Evolutionary conservation across 1,140 invertebrate genomes (phyloP).

Genomic region (Drosophila prosaltans): DNA sequence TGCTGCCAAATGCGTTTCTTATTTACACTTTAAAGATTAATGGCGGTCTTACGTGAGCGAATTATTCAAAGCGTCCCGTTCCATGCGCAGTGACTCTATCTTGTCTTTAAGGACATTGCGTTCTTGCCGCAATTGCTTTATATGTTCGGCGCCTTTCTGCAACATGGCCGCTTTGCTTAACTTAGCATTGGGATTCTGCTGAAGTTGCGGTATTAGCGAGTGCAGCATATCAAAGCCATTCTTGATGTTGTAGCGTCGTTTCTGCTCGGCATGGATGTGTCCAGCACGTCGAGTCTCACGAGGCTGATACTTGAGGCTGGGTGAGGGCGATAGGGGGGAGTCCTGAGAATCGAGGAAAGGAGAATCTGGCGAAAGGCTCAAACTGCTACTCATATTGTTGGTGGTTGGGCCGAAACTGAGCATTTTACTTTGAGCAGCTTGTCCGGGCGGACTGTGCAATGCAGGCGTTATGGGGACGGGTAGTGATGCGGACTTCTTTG

Average conservation of each 20-base stretch:
- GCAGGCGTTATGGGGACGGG: conserved; percentile 59
- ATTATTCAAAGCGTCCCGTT: conserved; percentile 95
- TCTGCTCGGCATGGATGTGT: conserved; percentile 99
- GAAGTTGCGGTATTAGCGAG: conserved; percentile 95
- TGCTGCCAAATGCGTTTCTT: too few relatives aligned
- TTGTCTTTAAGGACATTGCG: conserved; percentile 94
- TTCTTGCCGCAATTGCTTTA: conserved; percentile 94
- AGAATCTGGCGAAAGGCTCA: conserved; percentile 78
- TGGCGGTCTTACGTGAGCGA: conserved; percentile 87
- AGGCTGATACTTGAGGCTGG: conserved; percentile 77
- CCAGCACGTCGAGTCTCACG: conserved; percentile 86
- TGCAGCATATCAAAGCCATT: conserved; percentile 98
- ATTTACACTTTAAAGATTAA: conserved; percentile 59
- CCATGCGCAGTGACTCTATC: conserved; percentile 92
- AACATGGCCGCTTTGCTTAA: conserved; percentile 98
- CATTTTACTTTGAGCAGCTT: conserved; percentile 43
- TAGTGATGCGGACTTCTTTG: conserved; percentile 80
- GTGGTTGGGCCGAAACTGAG: conserved; percentile 43
- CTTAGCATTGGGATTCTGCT: conserved; percentile 95
- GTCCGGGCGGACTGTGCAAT: conserved; percentile 68
- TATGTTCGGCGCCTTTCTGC: conserved; percentile 98
- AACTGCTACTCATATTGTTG: conserved; percentile 41
- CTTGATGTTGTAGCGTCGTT: conserved; percentile 98
- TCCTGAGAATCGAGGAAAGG: conserved; percentile 78
- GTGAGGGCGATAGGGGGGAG: conserved; percentile 83